Conservation (phyloP, 2,888 invertebrate species). For the Cecidostiba fungosa region DNA sequence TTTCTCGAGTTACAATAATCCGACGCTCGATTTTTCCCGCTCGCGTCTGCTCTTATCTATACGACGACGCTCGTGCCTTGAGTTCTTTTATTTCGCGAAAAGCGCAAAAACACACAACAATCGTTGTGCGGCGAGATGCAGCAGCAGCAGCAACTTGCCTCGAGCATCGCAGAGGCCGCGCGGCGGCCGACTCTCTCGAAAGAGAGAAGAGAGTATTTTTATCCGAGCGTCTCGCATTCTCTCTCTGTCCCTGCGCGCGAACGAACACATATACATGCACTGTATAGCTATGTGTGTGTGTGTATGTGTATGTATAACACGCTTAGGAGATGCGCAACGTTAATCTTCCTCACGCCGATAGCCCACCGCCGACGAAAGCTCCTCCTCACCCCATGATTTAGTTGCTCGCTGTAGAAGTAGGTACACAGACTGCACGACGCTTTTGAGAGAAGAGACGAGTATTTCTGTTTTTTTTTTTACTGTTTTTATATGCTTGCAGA, state of each 20-base stretch:
- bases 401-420: neutral
- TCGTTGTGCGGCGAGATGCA: constrained; percentile 51
- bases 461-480: neutral
- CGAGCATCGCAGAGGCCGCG: constrained; percentile 70
- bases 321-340: constrained; percentile 66
- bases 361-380: constrained; percentile 13
- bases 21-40: neutral
- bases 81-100: neutral
- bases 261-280: neutral
- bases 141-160: constrained; percentile 35
- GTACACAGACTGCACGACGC: neutral
- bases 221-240: constrained; percentile 69
- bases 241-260: constrained; percentile 60
- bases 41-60: neutral
- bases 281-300: neutral
- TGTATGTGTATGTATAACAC: constrained; percentile 26
- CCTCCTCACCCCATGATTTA: neutral
- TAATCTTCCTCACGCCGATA: constrained; percentile 63
- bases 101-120: constrained; percentile 13
- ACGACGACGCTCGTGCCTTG: neutral
- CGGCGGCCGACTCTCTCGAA: constrained; percentile 27
- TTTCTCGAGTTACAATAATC: neutral
- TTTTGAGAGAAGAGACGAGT: neutral
- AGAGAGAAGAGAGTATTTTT: constrained; percentile 70
- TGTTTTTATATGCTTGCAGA: constrained; percentile 23